phyloP scores from a whole-genome alignment of 2,113 vertebrate species.

The Eublepharis macularius region DNA sequence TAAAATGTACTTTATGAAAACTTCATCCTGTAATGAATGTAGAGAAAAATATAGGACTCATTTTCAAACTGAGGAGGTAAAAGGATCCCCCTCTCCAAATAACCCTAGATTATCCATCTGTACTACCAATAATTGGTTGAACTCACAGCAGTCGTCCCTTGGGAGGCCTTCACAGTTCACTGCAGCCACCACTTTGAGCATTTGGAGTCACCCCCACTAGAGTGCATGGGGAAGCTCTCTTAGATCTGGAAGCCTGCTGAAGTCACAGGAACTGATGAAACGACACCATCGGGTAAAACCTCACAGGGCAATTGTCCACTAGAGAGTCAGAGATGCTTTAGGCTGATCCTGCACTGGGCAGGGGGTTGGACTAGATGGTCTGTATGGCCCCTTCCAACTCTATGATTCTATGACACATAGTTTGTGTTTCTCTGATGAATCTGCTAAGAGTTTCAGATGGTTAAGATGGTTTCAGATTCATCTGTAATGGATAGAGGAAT shows the following conservation, averaged over 20 bases:
- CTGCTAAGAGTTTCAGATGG: too few species aligned
- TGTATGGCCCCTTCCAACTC: too few species aligned
- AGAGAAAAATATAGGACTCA: background rate
- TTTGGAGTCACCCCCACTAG: background rate
- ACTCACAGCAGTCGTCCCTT: background rate
- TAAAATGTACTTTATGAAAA: background rate
- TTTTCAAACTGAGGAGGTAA: background rate
- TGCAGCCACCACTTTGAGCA: background rate
- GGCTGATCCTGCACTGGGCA: too few species aligned
- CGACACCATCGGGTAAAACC: background rate
- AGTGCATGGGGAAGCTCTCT: background rate
- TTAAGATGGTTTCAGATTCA: background rate
- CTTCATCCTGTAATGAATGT: background rate
- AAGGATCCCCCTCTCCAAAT: background rate
- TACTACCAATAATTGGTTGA: background rate
- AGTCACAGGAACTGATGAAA: background rate
- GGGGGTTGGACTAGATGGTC: too few species aligned
- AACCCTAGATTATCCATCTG: background rate
- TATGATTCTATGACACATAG: too few species aligned
- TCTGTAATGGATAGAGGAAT: too few species aligned
- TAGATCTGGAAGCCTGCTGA: background rate
- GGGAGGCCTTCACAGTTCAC: background rate
- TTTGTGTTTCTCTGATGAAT: background rate
- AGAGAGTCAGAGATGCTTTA: too few species aligned
- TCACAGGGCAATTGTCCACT: background rate